A percentile compares a stretch with the other conserved stretches of the same genome.
Evolutionary conservation across 2,797 vertebrate genomes (phyloP).

Genomic region (Antrozous pallidus): DNA sequence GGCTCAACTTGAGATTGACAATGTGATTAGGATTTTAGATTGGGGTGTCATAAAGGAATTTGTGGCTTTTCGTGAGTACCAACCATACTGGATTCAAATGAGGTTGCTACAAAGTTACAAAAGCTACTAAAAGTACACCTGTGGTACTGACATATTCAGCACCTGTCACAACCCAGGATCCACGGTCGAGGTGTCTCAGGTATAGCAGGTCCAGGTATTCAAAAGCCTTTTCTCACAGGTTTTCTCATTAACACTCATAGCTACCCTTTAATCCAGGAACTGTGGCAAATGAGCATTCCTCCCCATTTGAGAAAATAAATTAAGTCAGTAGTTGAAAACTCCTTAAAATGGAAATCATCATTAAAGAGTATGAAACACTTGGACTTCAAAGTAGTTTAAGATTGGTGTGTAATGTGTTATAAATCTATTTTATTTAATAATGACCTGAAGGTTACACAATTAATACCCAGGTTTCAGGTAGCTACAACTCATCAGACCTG

Average conservation of each 20-base stretch:
- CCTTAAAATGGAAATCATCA: background rate
- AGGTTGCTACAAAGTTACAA: background rate
- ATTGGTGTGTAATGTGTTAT: background rate
- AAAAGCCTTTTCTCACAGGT: background rate
- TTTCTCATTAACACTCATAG: rapidly evolving
- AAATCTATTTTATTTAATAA: background rate
- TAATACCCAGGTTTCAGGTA: background rate
- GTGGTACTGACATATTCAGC: background rate
- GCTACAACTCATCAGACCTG: background rate
- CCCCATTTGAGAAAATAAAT: background rate
- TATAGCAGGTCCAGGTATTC: rapidly evolving
- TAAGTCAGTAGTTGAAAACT: too few relatives aligned
- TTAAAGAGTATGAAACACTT: background rate
- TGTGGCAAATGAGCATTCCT: background rate
- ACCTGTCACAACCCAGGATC: background rate
- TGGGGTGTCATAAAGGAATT: background rate
- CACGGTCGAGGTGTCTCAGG: background rate
- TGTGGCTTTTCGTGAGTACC: background rate
- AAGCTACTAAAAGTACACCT: background rate
- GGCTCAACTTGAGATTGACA: background rate
- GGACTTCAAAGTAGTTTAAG: background rate
- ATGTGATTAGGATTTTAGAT: background rate
- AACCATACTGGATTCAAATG: background rate
- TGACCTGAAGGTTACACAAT: background rate
- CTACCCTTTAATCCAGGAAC: background rate